Percentiles rank a stretch among this genome's conserved stretches.
These are phyloP conservation scores for Hydropsyche betteni DNA, from an alignment of 2,888 invertebrate species.

Conservation along the genomic window DNA sequence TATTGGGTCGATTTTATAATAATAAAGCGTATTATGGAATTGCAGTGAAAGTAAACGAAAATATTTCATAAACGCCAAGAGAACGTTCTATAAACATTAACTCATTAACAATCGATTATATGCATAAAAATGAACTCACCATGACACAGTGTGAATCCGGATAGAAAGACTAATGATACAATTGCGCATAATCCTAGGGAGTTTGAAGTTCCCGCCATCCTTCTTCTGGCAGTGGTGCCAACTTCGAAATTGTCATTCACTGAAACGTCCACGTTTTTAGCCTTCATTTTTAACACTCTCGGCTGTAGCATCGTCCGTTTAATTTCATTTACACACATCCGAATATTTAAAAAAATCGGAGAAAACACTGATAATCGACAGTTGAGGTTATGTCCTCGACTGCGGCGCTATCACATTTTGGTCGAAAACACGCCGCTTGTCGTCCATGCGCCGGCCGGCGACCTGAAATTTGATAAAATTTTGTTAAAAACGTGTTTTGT, in stretches of 20 bases:
- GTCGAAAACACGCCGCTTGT: not conserved
- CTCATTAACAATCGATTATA: too few species aligned
- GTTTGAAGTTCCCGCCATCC: slow-evolving; percentile 3
- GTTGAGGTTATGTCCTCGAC: not conserved
- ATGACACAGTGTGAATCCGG: slow-evolving; percentile 43
- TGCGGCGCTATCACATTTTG: slow-evolving; percentile 30
- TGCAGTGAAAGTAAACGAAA: slow-evolving; percentile 21
- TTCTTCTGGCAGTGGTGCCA: slow-evolving; percentile 6
- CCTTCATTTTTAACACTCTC: slow-evolving; percentile 26
- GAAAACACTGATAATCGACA: not conserved
- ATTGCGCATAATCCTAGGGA: slow-evolving; percentile 34
- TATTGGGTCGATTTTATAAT: slow-evolving; percentile 4
- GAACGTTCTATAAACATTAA: too few species aligned
- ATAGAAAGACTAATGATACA: slow-evolving; percentile 39
- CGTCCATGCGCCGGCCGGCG: slow-evolving; percentile 22
- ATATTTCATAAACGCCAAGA: not conserved
- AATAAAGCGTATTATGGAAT: not conserved
- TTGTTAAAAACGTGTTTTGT: not conserved
- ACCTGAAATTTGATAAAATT: not conserved
- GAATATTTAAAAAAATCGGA: not conserved
- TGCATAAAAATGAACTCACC: slow-evolving; percentile 37
- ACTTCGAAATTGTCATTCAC: slow-evolving; percentile 4
- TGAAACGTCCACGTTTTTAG: not conserved
- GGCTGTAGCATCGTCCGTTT: slow-evolving; percentile 36
- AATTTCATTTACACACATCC: slow-evolving; percentile 3